These are phyloP conservation scores for Anguilla marmorata DNA, from an alignment of 2,797 vertebrate genomes.

Conservation along the genomic window DNA sequence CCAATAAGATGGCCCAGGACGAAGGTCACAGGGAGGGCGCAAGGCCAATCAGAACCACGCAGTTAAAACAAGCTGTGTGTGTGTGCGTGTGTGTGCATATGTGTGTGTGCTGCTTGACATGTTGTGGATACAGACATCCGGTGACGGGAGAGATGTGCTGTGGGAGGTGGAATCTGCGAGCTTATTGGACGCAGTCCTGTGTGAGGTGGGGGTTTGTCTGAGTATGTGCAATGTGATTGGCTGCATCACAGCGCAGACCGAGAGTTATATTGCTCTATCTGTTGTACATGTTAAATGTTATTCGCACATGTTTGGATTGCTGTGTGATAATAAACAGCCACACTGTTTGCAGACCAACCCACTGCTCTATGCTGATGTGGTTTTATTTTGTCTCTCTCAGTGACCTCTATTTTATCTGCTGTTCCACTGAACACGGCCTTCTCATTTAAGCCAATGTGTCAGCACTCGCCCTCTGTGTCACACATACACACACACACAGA, in stretches of 20 bases:
- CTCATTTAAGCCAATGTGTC: conserved; percentile 1
- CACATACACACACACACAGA: background rate
- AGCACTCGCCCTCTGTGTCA: background rate
- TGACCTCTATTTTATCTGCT: conserved; percentile 14
- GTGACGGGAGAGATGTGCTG: no score
- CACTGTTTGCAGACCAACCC: background rate
- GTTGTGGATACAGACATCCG: no score
- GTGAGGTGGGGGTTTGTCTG: background rate
- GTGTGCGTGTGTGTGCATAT: no score
- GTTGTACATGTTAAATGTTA: background rate
- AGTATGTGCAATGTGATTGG: background rate
- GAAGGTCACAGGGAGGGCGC: no score
- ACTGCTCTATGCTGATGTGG: background rate
- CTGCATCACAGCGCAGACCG: background rate
- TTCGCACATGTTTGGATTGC: background rate
- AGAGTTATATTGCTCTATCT: background rate
- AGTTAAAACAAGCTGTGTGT: no score
- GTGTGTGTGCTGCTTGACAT: no score
- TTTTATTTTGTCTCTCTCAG: background rate
- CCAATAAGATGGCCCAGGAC: no score
- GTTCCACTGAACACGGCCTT: conserved; percentile 23
- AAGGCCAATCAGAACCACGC: no score
- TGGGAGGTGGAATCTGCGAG: background rate
- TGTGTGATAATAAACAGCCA: background rate
- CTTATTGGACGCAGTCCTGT: background rate